These are phyloP conservation scores for Nasonia longicornis DNA, from an alignment of 1,140 invertebrate species.

Conservation along the genomic window DNA sequence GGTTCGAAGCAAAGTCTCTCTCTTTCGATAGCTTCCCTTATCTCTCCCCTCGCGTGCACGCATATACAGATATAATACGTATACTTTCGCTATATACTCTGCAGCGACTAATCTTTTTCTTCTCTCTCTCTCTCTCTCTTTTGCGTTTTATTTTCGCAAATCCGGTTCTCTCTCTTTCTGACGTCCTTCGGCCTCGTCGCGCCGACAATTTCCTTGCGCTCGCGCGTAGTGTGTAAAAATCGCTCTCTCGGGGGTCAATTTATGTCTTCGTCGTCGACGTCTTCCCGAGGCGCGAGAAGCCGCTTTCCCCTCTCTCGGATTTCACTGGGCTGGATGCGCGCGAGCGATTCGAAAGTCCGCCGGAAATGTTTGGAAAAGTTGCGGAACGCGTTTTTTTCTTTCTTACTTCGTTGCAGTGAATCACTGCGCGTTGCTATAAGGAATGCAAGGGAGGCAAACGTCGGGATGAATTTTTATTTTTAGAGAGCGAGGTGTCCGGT, in stretches of 20 bases:
- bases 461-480: no score
- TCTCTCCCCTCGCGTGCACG: neutral
- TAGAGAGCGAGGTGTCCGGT: no score
- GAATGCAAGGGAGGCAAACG: neutral
- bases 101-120: neutral
- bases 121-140: slow-evolving; percentile 10
- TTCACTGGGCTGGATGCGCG: neutral
- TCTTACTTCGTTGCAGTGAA: neutral
- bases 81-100: neutral
- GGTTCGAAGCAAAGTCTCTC: neutral
- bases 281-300: neutral
- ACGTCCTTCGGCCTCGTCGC: neutral
- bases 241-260: neutral
- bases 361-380: neutral
- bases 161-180: slow-evolving; percentile 28
- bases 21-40: neutral
- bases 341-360: neutral
- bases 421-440: neutral
- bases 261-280: neutral
- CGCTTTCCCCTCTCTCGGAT: neutral
- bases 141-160: slow-evolving; percentile 16
- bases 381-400: neutral
- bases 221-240: neutral
- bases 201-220: neutral
- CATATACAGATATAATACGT: neutral